Percentiles rank a stretch among this genome's conserved stretches.
Evolutionary conservation across 2,797 vertebrate genomes (phyloP).

Genomic region (Oryzias sinensis): DNA sequence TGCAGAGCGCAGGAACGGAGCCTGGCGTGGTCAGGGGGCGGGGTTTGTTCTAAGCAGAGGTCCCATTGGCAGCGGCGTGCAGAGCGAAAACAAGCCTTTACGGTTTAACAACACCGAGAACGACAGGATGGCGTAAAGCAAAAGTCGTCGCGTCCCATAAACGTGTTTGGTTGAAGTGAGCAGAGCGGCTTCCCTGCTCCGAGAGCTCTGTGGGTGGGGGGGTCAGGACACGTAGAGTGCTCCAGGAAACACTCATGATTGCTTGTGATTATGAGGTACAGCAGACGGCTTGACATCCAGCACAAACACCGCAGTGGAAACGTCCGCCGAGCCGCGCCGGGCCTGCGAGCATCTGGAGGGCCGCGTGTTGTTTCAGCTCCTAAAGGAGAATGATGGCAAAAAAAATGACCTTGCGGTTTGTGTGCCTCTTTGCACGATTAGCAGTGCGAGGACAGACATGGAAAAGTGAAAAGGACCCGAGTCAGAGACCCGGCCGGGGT

Average conservation of each 20-base stretch:
- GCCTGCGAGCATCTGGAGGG: slow-evolving; percentile 63
- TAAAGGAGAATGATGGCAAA: slow-evolving; percentile 51
- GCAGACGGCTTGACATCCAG: slow-evolving; percentile 59
- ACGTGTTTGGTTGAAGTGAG: slow-evolving; percentile 47
- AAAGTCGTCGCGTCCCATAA: slow-evolving; percentile 61
- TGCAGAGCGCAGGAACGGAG: slow-evolving; percentile 54
- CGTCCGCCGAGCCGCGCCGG: slow-evolving; percentile 25
- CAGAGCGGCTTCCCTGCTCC: slow-evolving; percentile 38
- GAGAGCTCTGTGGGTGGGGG: slow-evolving; percentile 36
- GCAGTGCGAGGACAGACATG: slow-evolving; percentile 48
- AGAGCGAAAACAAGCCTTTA: slow-evolving; percentile 60
- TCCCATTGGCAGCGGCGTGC: slow-evolving; percentile 57
- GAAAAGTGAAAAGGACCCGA: slow-evolving; percentile 63
- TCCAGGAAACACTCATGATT: slow-evolving; percentile 65
- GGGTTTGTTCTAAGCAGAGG: slow-evolving; percentile 60
- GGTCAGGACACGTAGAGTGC: slow-evolving; percentile 56
- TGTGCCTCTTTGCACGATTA: slow-evolving; percentile 68
- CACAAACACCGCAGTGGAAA: slow-evolving; percentile 61
- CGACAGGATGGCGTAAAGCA: slow-evolving; percentile 54
- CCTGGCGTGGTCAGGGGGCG: slow-evolving; percentile 66
- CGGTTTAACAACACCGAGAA: slow-evolving; percentile 67
- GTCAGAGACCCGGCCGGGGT: slow-evolving; percentile 42
- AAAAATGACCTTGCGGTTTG: slow-evolving; percentile 63
- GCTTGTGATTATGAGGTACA: slow-evolving; percentile 56
- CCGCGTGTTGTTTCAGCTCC: slow-evolving; percentile 68